Evolutionary conservation across 2,888 invertebrate genomes (phyloP), one percentile per base, ranked within the genome.

Genomic region (Lypha dubia): DNA sequence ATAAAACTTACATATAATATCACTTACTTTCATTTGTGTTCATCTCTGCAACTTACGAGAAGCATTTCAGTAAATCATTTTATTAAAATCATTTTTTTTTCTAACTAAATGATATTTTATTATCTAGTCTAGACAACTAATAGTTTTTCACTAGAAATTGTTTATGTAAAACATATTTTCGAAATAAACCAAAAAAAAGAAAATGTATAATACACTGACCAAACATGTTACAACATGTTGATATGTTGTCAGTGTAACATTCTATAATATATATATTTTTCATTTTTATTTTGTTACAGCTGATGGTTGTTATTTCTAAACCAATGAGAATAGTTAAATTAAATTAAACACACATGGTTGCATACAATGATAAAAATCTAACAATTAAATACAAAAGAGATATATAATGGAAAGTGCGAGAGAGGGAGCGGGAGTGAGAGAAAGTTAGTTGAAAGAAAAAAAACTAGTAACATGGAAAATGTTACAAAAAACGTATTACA

Each of bases 61-160:
- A 13, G 35, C 32, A 51, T 20, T 60, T 62, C 28, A 38, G 60
- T 77, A 68, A 77, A 77, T 77, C 77, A 77, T 62, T 77, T 77
- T 17, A 68, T 60, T 68, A 62, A 15, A 28, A 17, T 22, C 5
- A 1, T 70, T 70, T 53, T 53, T 62, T 13, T 65, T 24, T 22
- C 17, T 46, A 65, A 56, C 38, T 22, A 60, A 41, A 51, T 70
- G 68, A 70, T 70, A 84, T 62, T 84, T 77, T 68, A 77, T 84
- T 84, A 84, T 84, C 84, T 84, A 70, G 84, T 84, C 84, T 84
- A 84, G 84, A 77, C 84, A 77, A 63, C 73, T 74, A 81, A 74
- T 77, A 73, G 74, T 70, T 77, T 70, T 71, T 68, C 71, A 81
- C 35, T 79, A 60, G 58, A 73, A 63, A 73, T 41, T 75, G 51